Percentiles rank a stretch among this genome's conserved stretches.
phyloP scores from a whole-genome alignment of 2,113 vertebrate species.

The Rhynchomys soricoides region DNA sequence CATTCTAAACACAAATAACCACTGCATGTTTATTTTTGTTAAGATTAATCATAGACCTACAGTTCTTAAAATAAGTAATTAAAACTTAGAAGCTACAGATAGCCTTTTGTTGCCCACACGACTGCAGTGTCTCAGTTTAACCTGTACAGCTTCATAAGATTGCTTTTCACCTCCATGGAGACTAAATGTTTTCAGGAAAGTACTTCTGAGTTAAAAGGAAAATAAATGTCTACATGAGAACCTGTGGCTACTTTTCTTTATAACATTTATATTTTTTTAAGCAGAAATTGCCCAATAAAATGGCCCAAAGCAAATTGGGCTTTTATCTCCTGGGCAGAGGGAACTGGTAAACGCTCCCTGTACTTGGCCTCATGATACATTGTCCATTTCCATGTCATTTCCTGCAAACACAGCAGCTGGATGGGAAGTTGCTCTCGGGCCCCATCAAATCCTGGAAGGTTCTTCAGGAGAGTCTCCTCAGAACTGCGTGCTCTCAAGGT shows the following conservation, averaged over 20 bases:
- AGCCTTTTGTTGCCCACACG: neutral
- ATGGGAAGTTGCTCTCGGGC: neutral
- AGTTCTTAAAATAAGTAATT: conserved; percentile 43
- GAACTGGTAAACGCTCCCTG: conserved; percentile 22
- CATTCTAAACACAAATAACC: neutral
- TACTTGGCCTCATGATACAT: neutral
- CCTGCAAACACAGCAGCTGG: neutral
- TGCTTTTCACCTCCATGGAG: neutral
- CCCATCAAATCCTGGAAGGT: neutral
- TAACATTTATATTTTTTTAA: conserved; percentile 59
- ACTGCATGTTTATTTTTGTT: neutral
- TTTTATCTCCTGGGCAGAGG: conserved; percentile 43
- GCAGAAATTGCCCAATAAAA: conserved; percentile 25
- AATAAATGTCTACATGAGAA: conserved; percentile 25
- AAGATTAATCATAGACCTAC: neutral
- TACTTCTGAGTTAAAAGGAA: conserved; percentile 54
- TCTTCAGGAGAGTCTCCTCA: neutral
- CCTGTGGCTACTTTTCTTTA: conserved; percentile 15
- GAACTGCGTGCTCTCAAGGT: neutral
- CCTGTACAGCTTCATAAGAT: neutral
- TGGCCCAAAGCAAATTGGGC: conserved; percentile 11
- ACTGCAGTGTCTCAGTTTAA: conserved; percentile 1
- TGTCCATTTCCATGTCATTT: conserved; percentile 40
- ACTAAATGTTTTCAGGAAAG: neutral
- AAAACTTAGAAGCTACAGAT: neutral